A percentile compares a stretch with the other conserved stretches of the same genome.
Evolutionary conservation across 2,797 vertebrate genomes (phyloP).

Genomic region (Esox masquinongy): DNA sequence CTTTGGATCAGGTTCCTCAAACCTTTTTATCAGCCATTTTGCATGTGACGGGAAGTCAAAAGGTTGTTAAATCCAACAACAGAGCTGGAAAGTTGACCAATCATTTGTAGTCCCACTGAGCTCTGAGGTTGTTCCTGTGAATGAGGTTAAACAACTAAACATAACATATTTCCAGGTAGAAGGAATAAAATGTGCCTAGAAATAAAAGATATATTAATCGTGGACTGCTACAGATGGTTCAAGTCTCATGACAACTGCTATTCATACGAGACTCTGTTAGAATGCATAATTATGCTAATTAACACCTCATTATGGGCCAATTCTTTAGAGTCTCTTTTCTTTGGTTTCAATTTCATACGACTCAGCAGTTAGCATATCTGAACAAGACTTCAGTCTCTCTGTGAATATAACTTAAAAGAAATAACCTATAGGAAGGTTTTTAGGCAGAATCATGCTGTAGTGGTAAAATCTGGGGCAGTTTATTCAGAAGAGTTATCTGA

Average conservation of each 20-base stretch:
- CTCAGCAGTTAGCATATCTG: conserved; percentile 90
- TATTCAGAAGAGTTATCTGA: background rate
- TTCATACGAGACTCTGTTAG: conserved; percentile 99
- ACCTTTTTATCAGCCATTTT: no score
- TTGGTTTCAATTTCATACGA: conserved; percentile 94
- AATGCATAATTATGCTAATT: conserved; percentile 99
- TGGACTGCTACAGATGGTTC: conserved; percentile 98
- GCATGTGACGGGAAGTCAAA: no score
- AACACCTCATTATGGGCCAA: conserved; percentile 99
- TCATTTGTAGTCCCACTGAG: no score
- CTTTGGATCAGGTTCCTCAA: no score
- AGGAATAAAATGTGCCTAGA: conserved; percentile 96
- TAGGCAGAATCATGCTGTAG: background rate
- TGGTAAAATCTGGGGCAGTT: background rate
- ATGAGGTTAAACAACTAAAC: no score
- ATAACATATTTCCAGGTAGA: conserved; percentile 96
- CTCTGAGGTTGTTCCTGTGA: no score
- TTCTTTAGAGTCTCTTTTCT: conserved; percentile 93
- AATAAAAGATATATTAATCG: conserved; percentile 99
- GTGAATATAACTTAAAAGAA: conserved; percentile 38
- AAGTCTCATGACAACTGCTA: conserved; percentile 99
- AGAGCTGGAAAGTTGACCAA: no score
- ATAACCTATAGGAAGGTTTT: background rate
- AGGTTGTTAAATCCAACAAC: no score
- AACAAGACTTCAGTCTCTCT: conserved; percentile 82